These are phyloP conservation scores for Columbina picui DNA, from an alignment of 2,113 vertebrate genomes.

Conservation along the genomic window DNA sequence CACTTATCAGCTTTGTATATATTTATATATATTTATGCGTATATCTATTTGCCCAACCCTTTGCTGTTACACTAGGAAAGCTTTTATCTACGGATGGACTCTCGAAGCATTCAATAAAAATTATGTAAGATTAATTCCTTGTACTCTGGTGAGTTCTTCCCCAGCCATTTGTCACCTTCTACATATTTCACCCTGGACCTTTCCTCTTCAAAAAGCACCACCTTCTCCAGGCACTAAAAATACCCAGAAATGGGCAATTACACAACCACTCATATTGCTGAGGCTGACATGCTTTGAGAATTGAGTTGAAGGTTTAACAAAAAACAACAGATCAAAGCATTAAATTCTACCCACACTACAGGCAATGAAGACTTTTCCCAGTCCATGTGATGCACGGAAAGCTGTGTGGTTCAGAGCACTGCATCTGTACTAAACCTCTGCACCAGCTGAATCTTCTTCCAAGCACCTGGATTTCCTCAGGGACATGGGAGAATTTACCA, in stretches of 20 bases:
- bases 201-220: rapidly evolving
- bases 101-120: neutral
- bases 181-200: no score
- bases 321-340: neutral
- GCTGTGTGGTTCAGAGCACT: neutral
- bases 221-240: neutral
- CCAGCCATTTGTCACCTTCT: neutral
- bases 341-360: neutral
- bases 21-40: neutral
- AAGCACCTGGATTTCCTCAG: neutral
- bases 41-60: neutral
- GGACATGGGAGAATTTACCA: neutral
- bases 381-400: neutral
- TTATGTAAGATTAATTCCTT: neutral
- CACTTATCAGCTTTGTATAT: neutral
- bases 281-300: neutral
- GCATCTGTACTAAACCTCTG: neutral
- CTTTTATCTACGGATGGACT: neutral
- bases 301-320: neutral
- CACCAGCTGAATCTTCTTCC: neutral
- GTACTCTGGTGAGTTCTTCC: neutral
- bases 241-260: neutral
- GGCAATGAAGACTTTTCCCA: neutral
- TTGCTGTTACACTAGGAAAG: neutral
- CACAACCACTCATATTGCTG: neutral